These are phyloP conservation scores for Barbus barbus DNA, from an alignment of 2,113 vertebrate species.

Conservation along the genomic window DNA sequence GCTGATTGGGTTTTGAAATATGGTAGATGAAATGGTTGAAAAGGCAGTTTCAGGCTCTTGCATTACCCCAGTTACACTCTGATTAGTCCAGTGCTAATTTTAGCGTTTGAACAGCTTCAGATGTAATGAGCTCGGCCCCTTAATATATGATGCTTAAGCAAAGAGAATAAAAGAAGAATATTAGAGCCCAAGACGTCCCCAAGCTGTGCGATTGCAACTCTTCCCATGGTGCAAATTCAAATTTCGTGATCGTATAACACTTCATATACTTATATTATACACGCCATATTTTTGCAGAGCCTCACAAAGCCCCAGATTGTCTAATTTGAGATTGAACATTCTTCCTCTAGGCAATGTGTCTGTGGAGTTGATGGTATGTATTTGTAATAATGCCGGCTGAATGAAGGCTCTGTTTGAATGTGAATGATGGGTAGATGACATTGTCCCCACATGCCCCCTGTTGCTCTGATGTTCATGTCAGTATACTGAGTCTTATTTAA, in stretches of 20 bases:
- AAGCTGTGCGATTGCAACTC: neutral
- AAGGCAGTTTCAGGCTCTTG: constrained; percentile 20
- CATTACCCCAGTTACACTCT: constrained; percentile 20
- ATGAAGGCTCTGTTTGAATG: constrained; percentile 26
- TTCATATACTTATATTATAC: neutral
- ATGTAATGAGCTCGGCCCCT: constrained; percentile 11
- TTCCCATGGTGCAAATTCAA: neutral
- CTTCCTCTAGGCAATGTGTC: constrained; percentile 4
- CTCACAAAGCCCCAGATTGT: constrained; percentile 24
- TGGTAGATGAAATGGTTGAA: constrained; percentile 16
- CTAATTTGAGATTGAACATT: constrained; percentile 6
- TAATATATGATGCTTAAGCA: constrained; percentile 15
- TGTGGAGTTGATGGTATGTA: constrained; percentile 16
- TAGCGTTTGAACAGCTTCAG: neutral
- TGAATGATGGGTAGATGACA: constrained; percentile 13
- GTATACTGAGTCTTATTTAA: neutral
- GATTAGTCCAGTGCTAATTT: constrained; percentile 24
- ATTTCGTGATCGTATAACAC: neutral
- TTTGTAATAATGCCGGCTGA: constrained; percentile 28
- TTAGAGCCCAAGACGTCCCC: neutral
- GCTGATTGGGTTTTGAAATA: constrained; percentile 35
- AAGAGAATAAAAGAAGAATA: constrained; percentile 5
- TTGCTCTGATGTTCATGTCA: neutral
- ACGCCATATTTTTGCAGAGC: constrained; percentile 12
- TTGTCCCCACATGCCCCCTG: neutral